Evolutionary conservation across 2,888 invertebrate species (phyloP), one percentile per base, ranked within the genome.

Genomic region (Ennomos erosarius): DNA sequence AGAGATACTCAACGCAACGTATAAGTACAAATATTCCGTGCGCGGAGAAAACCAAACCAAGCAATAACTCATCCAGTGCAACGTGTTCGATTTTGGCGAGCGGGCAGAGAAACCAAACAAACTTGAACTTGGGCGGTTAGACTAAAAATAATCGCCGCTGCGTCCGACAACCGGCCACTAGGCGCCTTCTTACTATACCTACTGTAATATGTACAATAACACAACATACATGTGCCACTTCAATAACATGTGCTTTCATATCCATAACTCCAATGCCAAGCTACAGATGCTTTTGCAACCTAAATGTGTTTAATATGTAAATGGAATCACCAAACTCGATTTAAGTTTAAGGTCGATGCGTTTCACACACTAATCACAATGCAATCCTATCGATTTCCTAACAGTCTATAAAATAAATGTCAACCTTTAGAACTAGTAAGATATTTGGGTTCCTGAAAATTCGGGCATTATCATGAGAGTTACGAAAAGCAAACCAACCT

Each of bases 401-500:
- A 52, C 44, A 52, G 6, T 50, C 39, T 36, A 16, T 10, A 38
- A 11, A 26, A 11, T 49, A 48, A 52, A 43, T 52, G 42, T 34
- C 42, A 52, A 11, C 1, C 36, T 36, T 54, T 8, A 26, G 4
- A 46, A 44, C 34, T 11, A 12, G 10, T 46, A 3, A 16, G 12
- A 9, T n/a, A 51, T 8, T 45, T 51, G 50, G 6, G 26, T 1
- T 26, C 26, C 43, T 38, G 44, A 55, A 6, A 49, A 44, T 55
- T 26, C 10, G 36, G 16, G 36, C 35, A 36, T 36, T 12, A 6
- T 4, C n/a, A 35, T n/a, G 11, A 34, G 3, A n/a, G 16, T 46
- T 36, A 43, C 6, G 16, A 26, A 53, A 37, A 11, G 26, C 37
- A 8, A 2, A 60, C 94, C 93, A 94, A 99, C 99, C 97, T 99